These are phyloP conservation scores for Camelus dromedarius DNA, from an alignment of 2,113 vertebrate species.

Conservation along the genomic window DNA sequence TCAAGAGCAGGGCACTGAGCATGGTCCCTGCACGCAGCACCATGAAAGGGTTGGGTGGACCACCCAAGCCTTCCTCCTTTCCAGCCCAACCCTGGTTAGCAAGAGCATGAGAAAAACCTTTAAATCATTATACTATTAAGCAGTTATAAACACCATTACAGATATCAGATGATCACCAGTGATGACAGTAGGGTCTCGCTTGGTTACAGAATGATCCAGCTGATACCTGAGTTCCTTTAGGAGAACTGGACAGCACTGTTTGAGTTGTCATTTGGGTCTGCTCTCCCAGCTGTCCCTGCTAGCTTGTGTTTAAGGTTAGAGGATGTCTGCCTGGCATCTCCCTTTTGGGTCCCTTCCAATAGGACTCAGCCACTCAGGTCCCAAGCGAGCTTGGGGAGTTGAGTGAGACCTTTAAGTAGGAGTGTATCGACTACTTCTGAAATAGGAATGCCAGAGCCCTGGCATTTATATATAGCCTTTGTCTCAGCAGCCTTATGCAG, in stretches of 20 bases:
- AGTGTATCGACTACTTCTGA: neutral
- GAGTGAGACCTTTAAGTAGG: neutral
- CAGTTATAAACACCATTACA: no score
- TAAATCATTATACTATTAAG: no score
- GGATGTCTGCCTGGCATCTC: neutral
- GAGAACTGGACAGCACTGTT: neutral
- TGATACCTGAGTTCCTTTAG: neutral
- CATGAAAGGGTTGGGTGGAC: no score
- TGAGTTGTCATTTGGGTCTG: neutral
- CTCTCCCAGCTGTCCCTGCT: neutral
- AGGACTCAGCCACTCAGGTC: neutral
- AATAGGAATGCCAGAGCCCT: neutral
- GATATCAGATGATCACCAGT: no score
- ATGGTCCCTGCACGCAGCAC: no score
- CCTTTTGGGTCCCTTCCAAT: neutral
- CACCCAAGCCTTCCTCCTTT: no score
- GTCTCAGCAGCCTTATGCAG: neutral
- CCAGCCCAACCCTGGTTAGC: no score
- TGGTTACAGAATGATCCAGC: neutral
- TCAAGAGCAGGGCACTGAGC: no score
- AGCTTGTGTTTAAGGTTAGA: neutral
- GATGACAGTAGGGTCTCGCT: no score
- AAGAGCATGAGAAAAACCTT: no score
- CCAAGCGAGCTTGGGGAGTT: neutral
- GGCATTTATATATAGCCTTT: conserved; percentile 46